Evolutionary conservation across 2,113 vertebrate genomes (phyloP).

Genomic region (Fukomys damarensis): DNA sequence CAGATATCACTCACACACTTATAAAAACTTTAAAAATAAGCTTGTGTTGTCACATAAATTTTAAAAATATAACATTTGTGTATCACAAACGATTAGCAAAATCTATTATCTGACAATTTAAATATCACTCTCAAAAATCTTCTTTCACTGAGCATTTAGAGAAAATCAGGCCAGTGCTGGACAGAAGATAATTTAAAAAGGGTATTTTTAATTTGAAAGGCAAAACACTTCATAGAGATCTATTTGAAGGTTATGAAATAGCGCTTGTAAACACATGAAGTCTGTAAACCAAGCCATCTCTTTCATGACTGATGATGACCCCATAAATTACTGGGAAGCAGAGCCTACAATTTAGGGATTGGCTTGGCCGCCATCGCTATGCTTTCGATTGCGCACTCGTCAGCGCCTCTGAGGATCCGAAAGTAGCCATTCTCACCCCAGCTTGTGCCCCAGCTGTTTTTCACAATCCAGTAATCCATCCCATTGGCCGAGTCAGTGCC

Average conservation of each 20-base stretch:
- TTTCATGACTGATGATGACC: neutral
- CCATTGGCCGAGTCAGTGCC: conserved; percentile 89
- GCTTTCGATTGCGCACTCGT: conserved; percentile 97
- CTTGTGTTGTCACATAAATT: neutral
- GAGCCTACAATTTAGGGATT: conserved; percentile 88
- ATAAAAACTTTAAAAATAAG: conserved; percentile 23
- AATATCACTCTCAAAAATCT: neutral
- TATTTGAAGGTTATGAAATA: neutral
- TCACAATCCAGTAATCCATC: conserved; percentile 95
- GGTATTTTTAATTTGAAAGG: conserved; percentile 52
- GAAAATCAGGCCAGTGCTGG: conserved; percentile 15
- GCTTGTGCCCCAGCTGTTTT: conserved; percentile 94
- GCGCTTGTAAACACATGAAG: neutral
- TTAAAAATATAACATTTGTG: neutral
- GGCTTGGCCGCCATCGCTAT: conserved; percentile 92
- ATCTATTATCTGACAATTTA: neutral
- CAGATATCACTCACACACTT: neutral
- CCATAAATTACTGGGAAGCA: neutral
- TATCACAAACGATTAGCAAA: conserved; percentile 55
- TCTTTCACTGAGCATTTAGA: neutral
- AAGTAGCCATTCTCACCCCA: conserved; percentile 97
- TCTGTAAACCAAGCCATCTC: neutral
- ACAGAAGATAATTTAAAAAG: neutral
- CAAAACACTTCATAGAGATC: neutral
- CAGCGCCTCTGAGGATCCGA: conserved; percentile 93